phyloP scores from a whole-genome alignment of 2,113 vertebrate genomes.

The Pollachius pollachius region DNA sequence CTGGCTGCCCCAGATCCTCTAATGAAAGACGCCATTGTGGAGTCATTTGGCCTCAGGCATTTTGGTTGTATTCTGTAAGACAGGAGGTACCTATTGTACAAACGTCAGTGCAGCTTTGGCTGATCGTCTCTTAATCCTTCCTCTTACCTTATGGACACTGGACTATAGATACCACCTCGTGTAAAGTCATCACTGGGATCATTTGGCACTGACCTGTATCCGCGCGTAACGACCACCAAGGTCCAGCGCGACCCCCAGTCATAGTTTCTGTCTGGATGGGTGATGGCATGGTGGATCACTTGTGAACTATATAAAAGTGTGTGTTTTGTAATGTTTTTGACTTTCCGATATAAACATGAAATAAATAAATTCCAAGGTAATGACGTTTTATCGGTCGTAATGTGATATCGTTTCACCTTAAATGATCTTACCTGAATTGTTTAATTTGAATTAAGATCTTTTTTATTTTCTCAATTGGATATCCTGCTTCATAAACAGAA shows the following conservation, averaged over 20 bases:
- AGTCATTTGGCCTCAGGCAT: slow-evolving; percentile 70
- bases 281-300: neutral
- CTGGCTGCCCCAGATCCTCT: slow-evolving; percentile 71
- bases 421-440: too few relatives aligned
- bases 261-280: slow-evolving; percentile 6
- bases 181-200: neutral
- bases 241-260: slow-evolving; percentile 30
- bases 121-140: slow-evolving; percentile 48
- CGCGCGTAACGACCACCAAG: slow-evolving; percentile 47
- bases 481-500: too few relatives aligned
- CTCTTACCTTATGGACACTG: too few relatives aligned
- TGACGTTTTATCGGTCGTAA: too few relatives aligned
- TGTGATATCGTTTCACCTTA: too few relatives aligned
- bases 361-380: too few relatives aligned
- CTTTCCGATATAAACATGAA: too few relatives aligned
- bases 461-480: too few relatives aligned
- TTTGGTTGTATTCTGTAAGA: slow-evolving; percentile 61
- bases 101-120: slow-evolving; percentile 59
- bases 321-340: neutral
- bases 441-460: too few relatives aligned
- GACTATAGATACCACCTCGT: neutral
- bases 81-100: slow-evolving; percentile 62
- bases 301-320: neutral
- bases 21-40: slow-evolving; percentile 85
- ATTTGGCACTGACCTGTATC: slow-evolving; percentile 25